A percentile compares a stretch with the other conserved stretches of the same genome.
These are phyloP conservation scores for Parus major DNA, from an alignment of 2,113 vertebrate genomes.

Conservation along the genomic window DNA sequence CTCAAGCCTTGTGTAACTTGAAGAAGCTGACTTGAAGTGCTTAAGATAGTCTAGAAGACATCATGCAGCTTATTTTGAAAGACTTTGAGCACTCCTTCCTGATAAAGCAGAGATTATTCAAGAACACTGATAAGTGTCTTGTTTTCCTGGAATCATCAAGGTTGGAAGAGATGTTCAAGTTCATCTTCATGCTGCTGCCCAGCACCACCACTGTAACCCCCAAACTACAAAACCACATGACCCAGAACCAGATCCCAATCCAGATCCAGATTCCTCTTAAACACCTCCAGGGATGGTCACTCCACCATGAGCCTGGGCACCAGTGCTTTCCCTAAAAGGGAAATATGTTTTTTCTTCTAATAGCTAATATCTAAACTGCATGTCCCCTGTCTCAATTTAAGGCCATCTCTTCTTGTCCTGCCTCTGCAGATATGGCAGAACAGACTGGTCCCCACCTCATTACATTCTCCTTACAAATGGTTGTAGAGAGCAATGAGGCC, in stretches of 20 bases:
- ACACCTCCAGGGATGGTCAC: not conserved
- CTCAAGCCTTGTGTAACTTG: not conserved
- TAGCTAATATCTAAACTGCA: not conserved
- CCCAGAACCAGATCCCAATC: not conserved
- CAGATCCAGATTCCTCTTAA: not conserved
- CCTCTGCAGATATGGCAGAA: not conserved
- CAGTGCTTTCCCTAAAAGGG: not conserved
- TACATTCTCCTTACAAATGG: not conserved
- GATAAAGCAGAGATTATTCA: not conserved
- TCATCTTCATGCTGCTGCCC: not conserved
- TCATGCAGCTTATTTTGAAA: not conserved
- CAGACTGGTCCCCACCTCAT: not conserved
- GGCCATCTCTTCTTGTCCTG: not conserved
- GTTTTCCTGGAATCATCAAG: not conserved
- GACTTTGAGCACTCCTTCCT: not conserved
- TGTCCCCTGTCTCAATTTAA: not conserved
- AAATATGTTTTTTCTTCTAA: not conserved
- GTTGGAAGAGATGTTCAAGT: not conserved
- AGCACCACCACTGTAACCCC: not conserved
- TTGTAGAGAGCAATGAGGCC: rapidly evolving
- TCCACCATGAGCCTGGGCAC: not conserved
- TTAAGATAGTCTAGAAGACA: not conserved
- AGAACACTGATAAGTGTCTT: not conserved
- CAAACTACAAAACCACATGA: not conserved
- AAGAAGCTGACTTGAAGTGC: not conserved